Percentiles rank a stretch among this genome's conserved stretches.
Evolutionary conservation across 1,140 invertebrate species (phyloP).

Genomic region (Habropoda laboriosa): DNA sequence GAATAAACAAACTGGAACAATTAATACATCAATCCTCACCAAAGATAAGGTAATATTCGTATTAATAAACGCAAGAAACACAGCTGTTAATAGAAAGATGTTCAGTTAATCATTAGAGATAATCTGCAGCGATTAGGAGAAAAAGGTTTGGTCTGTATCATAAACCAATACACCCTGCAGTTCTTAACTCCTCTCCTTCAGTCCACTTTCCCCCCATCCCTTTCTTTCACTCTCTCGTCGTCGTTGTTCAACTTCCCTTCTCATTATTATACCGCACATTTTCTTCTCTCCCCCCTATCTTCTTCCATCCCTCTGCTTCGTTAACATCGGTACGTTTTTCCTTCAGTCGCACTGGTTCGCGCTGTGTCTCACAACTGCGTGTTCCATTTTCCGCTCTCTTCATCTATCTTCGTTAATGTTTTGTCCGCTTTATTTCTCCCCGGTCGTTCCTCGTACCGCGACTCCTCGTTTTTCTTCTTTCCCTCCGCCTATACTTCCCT

Average conservation of each 20-base stretch:
- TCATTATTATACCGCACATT: conserved; percentile 26
- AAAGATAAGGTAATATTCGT: too few relatives aligned
- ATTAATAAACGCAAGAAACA: not conserved
- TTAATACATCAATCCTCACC: too few relatives aligned
- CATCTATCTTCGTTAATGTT: conserved; percentile 53
- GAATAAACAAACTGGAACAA: too few relatives aligned
- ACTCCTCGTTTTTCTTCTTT: conserved; percentile 43
- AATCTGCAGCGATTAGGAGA: not conserved
- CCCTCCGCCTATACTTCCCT: not conserved
- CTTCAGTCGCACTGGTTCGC: conserved; percentile 4
- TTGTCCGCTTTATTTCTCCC: conserved; percentile 46
- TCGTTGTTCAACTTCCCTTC: not conserved
- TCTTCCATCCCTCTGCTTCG: not conserved
- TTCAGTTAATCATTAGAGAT: too few relatives aligned
- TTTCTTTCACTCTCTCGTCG: too few relatives aligned
- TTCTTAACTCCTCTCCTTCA: not conserved
- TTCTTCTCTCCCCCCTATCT: not conserved
- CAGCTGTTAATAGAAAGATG: not conserved
- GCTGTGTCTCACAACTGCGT: not conserved
- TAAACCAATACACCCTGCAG: not conserved
- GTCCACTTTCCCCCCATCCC: too few relatives aligned
- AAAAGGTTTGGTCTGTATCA: not conserved
- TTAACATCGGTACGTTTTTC: not conserved
- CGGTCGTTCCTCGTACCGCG: conserved; percentile 28
- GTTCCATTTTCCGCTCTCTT: conserved; percentile 41